Evolutionary conservation across 1,140 invertebrate species (phyloP).

Genomic region (Habropoda laboriosa): DNA sequence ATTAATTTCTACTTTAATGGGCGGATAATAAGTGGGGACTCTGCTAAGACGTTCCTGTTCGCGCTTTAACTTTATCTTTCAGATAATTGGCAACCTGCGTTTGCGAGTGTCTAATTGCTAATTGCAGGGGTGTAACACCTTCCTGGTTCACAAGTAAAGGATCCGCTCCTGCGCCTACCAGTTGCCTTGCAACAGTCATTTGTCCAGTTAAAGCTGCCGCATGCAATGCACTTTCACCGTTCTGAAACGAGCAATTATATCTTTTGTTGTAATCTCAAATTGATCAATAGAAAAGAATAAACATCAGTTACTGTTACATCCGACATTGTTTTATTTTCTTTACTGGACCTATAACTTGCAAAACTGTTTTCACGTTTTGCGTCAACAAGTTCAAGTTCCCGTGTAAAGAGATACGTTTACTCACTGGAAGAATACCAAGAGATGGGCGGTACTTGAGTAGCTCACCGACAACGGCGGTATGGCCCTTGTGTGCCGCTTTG

Average conservation of each 20-base stretch:
- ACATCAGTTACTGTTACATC: neutral
- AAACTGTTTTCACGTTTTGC: neutral
- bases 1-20: slow-evolving; percentile 1
- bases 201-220: slow-evolving; percentile 94
- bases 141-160: slow-evolving; percentile 87
- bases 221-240: slow-evolving; percentile 94
- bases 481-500: slow-evolving; percentile 96
- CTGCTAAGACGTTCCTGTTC: slow-evolving; percentile 68
- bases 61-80: slow-evolving; percentile 75
- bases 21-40: neutral
- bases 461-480: slow-evolving; percentile 91
- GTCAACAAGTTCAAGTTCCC: neutral
- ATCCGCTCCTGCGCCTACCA: slow-evolving; percentile 88
- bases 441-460: slow-evolving; percentile 92
- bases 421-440: slow-evolving; percentile 90
- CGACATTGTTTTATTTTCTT: neutral
- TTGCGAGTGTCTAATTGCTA: slow-evolving; percentile 84
- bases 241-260: slow-evolving; percentile 83
- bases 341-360: neutral
- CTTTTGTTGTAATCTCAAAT: neutral
- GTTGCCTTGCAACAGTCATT: slow-evolving; percentile 88
- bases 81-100: slow-evolving; percentile 84
- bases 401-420: slow-evolving; percentile 57
- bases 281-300: neutral
- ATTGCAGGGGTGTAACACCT: slow-evolving; percentile 85